Base-by-base conservation (phyloP, 2,113 vertebrate genomes). In the Azemiops feae region DNA sequence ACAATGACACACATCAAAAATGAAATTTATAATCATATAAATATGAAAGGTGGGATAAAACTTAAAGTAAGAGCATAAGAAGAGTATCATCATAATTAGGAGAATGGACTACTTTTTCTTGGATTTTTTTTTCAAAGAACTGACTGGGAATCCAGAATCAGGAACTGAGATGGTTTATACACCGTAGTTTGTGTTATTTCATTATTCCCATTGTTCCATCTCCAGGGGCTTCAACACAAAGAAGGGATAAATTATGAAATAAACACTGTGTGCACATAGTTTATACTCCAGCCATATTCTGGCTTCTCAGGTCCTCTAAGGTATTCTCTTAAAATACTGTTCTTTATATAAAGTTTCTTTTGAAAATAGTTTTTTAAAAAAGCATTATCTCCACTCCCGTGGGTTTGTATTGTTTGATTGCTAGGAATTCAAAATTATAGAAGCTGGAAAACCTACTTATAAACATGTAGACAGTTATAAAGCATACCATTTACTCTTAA, bases 371-470 rank as follows among this genome's bases (percentile, higher is more conserved):
- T 52, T 93, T 90, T 60, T 43, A 89, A 74, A 93, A 86, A n/a
- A 47, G 25, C 69, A 81, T 91, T 50, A 94, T 96, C 93, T 88
- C 89, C 47, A 69, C 5, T 88, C 93, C 58, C 47, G 10, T 1
- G 0, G 55, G 90, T 52, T 12, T 0, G 91, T 96, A 45, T 95
- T 93, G 85, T 95, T 95, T 96, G 95, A 95, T 95, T 96, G 97
- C 96, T 90, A 96, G 47, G 94, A 96, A 94, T 96, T 96, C 92
- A 93, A 91, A 93, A 58, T 94, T 94, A 95, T 69, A 92, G 92
- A 92, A 64, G 74, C 92, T 92, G 89, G 87, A 94, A 96, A 92
- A 54, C 64, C n/a, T 58, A 94, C 53, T 52, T 50, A 50, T 86
- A 92, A 39, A 92, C 95, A 64, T 95, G 95, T 74, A 95, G 95